phyloP scores from a whole-genome alignment of 2,888 invertebrate species.

The Scotopteryx bipunctaria region DNA sequence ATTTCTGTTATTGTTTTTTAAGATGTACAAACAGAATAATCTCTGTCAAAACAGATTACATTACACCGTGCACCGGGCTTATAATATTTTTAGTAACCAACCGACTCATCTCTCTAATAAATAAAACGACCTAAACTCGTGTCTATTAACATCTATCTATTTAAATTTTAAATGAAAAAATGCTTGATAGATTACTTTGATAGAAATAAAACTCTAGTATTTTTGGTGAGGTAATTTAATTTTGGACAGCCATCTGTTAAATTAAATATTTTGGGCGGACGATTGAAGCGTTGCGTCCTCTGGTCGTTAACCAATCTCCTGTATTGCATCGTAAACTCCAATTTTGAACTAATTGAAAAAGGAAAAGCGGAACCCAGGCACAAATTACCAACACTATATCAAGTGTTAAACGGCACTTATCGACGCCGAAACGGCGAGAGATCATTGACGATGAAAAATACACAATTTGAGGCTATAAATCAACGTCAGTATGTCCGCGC shows the following conservation, averaged over 20 bases:
- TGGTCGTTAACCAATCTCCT: constrained; percentile 54
- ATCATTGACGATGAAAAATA: constrained; percentile 78
- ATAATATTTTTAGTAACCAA: not conserved
- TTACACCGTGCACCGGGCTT: not conserved
- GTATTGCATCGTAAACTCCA: constrained; percentile 70
- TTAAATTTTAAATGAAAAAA: constrained; percentile 33
- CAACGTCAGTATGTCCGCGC: constrained; percentile 59
- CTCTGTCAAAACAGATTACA: constrained; percentile 1
- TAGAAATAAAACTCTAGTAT: constrained; percentile 39
- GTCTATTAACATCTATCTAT: not conserved
- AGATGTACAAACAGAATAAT: constrained; percentile 13
- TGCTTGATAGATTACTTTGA: constrained; percentile 41
- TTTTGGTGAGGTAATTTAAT: constrained; percentile 46
- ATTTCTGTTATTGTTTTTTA: not conserved
- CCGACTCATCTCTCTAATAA: not conserved
- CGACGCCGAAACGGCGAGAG: constrained; percentile 74
- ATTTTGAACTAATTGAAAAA: constrained; percentile 80
- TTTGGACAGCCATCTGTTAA: constrained; percentile 41
- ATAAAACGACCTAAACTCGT: not conserved
- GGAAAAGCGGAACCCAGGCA: constrained; percentile 70
- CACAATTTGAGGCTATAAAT: constrained; percentile 81
- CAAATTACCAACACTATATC: constrained; percentile 82
- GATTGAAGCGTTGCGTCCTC: constrained; percentile 47
- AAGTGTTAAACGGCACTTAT: constrained; percentile 82
- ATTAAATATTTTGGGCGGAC: constrained; percentile 53